phyloP scores from a whole-genome alignment of 1,140 invertebrate genomes.

The Drosophila aff. region DNA sequence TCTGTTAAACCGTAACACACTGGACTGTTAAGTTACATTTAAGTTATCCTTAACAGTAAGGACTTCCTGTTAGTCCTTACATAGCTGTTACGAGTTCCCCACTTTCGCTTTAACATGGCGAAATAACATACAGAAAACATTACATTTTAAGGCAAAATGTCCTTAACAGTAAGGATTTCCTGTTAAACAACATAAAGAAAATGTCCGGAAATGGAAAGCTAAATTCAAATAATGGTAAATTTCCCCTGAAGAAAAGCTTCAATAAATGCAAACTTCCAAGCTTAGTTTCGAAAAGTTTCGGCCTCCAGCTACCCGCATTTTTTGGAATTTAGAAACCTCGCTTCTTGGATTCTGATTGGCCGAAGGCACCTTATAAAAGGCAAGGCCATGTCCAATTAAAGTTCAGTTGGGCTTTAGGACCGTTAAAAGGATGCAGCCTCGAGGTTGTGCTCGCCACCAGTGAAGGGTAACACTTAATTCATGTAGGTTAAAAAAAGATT shows the following conservation, averaged over 20 bases:
- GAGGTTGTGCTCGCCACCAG: neutral
- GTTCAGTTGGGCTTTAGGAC: slow-evolving; percentile 48
- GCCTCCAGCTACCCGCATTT: slow-evolving; percentile 26
- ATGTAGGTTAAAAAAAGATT: neutral
- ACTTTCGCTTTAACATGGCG: neutral
- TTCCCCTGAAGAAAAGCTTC: slow-evolving; percentile 35
- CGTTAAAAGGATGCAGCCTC: slow-evolving; percentile 16
- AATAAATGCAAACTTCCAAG: slow-evolving; percentile 49
- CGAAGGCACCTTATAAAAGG: slow-evolving; percentile 59
- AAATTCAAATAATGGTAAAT: slow-evolving; percentile 51
- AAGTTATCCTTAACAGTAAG: neutral
- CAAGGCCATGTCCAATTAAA: slow-evolving; percentile 62
- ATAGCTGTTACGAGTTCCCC: neutral
- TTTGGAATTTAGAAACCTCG: slow-evolving; percentile 41
- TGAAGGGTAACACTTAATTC: neutral
- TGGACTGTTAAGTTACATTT: neutral
- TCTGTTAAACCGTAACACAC: too few species aligned
- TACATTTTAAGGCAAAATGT: neutral
- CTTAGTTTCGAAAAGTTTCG: slow-evolving; percentile 24
- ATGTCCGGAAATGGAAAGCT: slow-evolving; percentile 13
- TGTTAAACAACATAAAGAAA: slow-evolving; percentile 10
- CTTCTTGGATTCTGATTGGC: slow-evolving; percentile 57
- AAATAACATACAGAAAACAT: neutral
- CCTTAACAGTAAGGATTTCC: too few species aligned
- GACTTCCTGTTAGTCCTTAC: neutral